Evolutionary conservation across 1,140 invertebrate species (phyloP).

Genomic region (Drosophila pectinifera): DNA sequence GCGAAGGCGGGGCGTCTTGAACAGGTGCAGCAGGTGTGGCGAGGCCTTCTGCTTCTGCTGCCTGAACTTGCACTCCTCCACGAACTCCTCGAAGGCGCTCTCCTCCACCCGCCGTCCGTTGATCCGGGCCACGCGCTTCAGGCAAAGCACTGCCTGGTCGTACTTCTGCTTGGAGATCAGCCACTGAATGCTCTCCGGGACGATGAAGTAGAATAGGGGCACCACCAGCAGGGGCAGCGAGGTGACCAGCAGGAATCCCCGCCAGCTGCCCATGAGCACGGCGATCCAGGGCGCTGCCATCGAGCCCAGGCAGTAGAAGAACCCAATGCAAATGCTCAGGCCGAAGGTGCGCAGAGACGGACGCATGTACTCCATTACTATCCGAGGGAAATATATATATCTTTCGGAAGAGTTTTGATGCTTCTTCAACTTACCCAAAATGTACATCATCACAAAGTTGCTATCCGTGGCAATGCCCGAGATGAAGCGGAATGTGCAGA

Average conservation of each 20-base stretch:
- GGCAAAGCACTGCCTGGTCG: slow-evolving; percentile 86
- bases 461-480: slow-evolving; percentile 87
- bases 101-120: slow-evolving; percentile 86
- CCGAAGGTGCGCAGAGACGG: slow-evolving; percentile 87
- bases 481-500: slow-evolving; percentile 86
- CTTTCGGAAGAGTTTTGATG: too few species aligned
- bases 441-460: slow-evolving; percentile 88
- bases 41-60: slow-evolving; percentile 52
- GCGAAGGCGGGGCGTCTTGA: slow-evolving; percentile 86
- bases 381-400: too few species aligned
- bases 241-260: slow-evolving; percentile 85
- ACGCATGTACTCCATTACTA: slow-evolving; percentile 87
- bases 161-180: slow-evolving; percentile 86
- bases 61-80: slow-evolving; percentile 69
- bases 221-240: slow-evolving; percentile 85
- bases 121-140: slow-evolving; percentile 86
- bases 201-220: slow-evolving; percentile 85
- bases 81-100: slow-evolving; percentile 85
- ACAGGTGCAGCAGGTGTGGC: slow-evolving; percentile 68
- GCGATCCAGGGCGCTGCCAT: slow-evolving; percentile 87
- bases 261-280: slow-evolving; percentile 86
- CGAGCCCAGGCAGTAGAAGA: slow-evolving; percentile 87
- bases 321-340: slow-evolving; percentile 87
- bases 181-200: slow-evolving; percentile 88
- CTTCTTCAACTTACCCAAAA: too few species aligned